Conservation (phyloP, 2,797 vertebrate species). For the Sebastes ruberrimus region DNA sequence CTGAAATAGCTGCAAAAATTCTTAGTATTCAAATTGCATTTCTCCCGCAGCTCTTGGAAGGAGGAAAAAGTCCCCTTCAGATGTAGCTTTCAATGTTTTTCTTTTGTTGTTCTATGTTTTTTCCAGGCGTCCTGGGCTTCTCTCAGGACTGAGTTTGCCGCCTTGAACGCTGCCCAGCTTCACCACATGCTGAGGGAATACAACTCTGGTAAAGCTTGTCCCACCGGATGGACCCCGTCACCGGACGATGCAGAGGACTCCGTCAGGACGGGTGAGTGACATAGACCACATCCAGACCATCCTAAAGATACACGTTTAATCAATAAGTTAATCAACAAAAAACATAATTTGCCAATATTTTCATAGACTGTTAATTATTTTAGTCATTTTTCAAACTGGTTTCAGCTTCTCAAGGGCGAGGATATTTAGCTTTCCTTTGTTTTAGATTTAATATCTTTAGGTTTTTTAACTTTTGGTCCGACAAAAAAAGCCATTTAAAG, state of each 20-base stretch:
- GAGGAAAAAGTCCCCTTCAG: background rate
- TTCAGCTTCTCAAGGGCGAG: background rate
- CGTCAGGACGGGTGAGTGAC: slow-evolving; percentile 71
- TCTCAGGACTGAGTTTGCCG: slow-evolving; percentile 77
- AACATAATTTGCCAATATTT: background rate
- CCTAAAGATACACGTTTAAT: background rate
- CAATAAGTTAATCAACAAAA: background rate
- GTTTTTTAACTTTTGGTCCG: background rate
- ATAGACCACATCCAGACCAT: background rate
- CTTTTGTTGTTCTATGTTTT: background rate
- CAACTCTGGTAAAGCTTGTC: slow-evolving; percentile 63
- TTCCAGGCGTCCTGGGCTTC: slow-evolving; percentile 79
- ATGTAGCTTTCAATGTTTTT: background rate
- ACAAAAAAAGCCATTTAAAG: background rate
- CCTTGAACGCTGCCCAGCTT: slow-evolving; percentile 82
- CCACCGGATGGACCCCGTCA: slow-evolving; percentile 73
- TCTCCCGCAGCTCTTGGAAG: background rate
- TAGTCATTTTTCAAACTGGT: background rate
- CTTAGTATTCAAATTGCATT: background rate
- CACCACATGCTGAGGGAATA: slow-evolving; percentile 86
- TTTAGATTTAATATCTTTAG: background rate
- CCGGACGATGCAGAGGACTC: slow-evolving; percentile 64
- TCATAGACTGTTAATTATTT: background rate
- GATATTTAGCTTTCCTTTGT: background rate
- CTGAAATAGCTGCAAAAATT: background rate